Conservation (phyloP, 2,888 invertebrate species). For the Phymatocera aterrima region DNA sequence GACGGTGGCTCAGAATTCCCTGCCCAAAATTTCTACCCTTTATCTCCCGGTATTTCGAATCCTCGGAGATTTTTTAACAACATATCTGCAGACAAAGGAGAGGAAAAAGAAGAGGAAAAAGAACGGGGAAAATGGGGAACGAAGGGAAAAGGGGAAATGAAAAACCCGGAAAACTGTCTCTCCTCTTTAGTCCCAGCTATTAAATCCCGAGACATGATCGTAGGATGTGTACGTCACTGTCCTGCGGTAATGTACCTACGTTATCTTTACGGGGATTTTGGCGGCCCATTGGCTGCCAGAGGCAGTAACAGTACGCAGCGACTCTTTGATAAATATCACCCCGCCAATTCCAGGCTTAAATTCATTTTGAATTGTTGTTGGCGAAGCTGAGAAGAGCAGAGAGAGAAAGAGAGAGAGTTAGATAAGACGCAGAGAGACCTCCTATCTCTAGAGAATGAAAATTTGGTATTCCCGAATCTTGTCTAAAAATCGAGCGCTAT, state of each 20-base stretch:
- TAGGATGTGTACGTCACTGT: slow-evolving; percentile 2
- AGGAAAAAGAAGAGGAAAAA: no score
- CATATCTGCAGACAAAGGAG: no score
- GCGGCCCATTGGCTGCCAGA: slow-evolving; percentile 27
- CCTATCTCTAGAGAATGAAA: no score
- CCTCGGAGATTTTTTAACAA: no score
- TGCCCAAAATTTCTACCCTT: slow-evolving; percentile 1
- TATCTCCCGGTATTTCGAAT: background rate
- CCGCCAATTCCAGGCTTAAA: background rate
- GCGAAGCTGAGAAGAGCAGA: background rate
- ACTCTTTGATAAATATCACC: slow-evolving; percentile 20
- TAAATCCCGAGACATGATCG: background rate
- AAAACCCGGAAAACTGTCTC: background rate
- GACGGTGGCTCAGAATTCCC: background rate
- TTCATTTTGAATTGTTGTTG: slow-evolving; percentile 16
- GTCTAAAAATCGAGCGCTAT: no score
- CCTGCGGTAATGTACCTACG: slow-evolving; percentile 3
- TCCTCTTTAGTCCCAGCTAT: background rate
- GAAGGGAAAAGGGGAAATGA: no score
- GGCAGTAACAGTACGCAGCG: slow-evolving; percentile 18
- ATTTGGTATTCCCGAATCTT: no score
- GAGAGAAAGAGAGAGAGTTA: background rate
- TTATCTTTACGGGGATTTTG: slow-evolving; percentile 25
- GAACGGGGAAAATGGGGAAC: no score
- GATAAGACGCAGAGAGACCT: background rate